Base-by-base conservation (phyloP, 2,888 invertebrate genomes). In the Drosophila birchii region DNA sequence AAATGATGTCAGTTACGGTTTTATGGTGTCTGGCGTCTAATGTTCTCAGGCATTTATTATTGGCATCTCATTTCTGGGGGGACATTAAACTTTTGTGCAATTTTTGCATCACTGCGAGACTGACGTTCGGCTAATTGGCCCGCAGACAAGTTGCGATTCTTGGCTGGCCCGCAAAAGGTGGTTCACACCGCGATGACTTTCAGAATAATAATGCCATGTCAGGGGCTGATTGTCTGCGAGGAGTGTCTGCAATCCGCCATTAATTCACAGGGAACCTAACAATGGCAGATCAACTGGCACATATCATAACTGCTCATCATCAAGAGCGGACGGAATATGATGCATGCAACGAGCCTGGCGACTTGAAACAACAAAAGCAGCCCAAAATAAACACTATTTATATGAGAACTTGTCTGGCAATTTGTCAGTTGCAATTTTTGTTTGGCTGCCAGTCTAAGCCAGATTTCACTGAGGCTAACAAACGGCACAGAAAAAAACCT, bases 251-350 rank as follows among this genome's bases (percentile, higher is more conserved):
- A 23, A 43, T 63, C 56, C 51, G 72, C 41, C 56, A 66, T 71
- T 67, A 55, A 51, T 83, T 84, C 88, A 75, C 86, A 88, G 83
- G 80, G 29, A 66, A 23, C 76, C 75, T 69, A 86, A 85, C 84
- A 85, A 88, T 86, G 79, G 88, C 66, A 76, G 80, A 87, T 87
- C 86, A 61, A 79, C 78, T 79, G 80, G 57, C 88, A 76, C 56
- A 78, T 86, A 88, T 85, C 84, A 85, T 86, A 88, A 85, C 84
- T 78, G 84, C 63, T 78, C 78, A 84, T 80, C 83, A 78, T 77
- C 79, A 83, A 61, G 58, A 44, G 71, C 76, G 59, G 2, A 26
- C 34, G 4, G 5, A 12, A 3, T 43, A 39, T 55, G 53, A 47
- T 56, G 66, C 26, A 23, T 45, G 43, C 51, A 53, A 36, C 34